Base-by-base conservation (phyloP, 2,113 vertebrate species). In the Crotalus horridus region DNA sequence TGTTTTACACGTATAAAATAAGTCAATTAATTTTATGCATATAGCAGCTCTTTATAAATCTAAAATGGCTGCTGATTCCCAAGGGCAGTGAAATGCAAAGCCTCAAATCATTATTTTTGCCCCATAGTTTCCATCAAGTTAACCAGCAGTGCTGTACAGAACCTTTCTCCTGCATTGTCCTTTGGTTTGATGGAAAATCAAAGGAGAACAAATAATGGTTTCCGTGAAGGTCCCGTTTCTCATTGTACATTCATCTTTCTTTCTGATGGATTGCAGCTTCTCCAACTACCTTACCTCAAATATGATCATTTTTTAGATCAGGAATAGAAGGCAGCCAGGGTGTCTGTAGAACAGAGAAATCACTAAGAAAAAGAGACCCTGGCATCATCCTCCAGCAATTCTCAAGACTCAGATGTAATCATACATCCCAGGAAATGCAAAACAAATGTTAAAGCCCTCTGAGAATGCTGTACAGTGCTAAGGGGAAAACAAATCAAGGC, bases 61-160 rank as follows among this genome's bases (percentile, higher is more conserved):
- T 54, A n/a, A 15, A n/a, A 88, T 88, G 9, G 46, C 59, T 20
- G n/a, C 39, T 64, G 29, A 90, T 4, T 43, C 51, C 23, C 24
- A 85, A 85, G n/a, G 48, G 11, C 53, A 56, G 24, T 46, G 39
- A 29, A 43, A 13, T 56, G 69, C 53, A 33, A 56, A 55, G 33
- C 29, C 21, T 91, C 48, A 91, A 91, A 55, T 85, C 51, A 87
- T n/a, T 87, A 43, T 81, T 23, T 92, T 92, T 88, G 56, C n/a
- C 5, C 91, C 56, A 17, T 87, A 39, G 10, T 55, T n/a, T 92
- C 46, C 29, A 91, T 3, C 87, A 51, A 53, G 29, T 26, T 43
- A 81, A 43, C 74, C 3, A 7, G 74, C 74, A 43, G 74, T 43
- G 33, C 33, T 81, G 15, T 20, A 81, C 33, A 21, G 74, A 39